These are phyloP conservation scores for Urosaurus nigricauda DNA, from an alignment of 2,797 vertebrate species.

Conservation along the genomic window DNA sequence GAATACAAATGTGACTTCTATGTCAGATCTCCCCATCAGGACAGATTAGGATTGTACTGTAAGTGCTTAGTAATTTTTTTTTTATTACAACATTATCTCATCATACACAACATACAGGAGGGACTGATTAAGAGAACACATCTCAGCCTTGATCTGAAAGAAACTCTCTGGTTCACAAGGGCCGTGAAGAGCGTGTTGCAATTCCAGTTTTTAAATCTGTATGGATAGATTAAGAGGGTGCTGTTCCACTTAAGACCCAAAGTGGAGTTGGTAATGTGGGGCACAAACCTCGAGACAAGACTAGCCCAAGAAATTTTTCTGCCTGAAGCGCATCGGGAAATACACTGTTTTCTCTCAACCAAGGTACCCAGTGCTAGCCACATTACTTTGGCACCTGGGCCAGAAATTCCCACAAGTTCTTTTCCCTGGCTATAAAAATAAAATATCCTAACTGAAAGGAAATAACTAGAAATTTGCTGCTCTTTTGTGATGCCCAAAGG, in stretches of 20 bases:
- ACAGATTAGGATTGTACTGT: neutral
- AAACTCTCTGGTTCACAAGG: neutral
- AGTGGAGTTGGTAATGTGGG: accelerated
- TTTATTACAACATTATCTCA: constrained; percentile 18
- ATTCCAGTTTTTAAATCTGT: constrained; percentile 10
- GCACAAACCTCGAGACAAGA: neutral
- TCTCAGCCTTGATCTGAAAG: neutral
- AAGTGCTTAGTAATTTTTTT: neutral
- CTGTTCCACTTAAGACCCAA: constrained; percentile 16
- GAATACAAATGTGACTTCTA: neutral
- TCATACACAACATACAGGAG: neutral
- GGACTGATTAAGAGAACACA: neutral
- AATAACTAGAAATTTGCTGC: too few species aligned
- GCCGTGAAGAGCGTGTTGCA: neutral
- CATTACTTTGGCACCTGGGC: too few species aligned
- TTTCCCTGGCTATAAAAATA: too few species aligned
- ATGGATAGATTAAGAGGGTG: neutral
- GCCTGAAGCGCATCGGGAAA: too few species aligned
- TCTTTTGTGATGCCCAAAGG: too few species aligned
- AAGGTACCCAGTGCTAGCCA: too few species aligned
- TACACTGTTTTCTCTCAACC: too few species aligned
- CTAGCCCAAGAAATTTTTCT: too few species aligned
- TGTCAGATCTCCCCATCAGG: neutral
- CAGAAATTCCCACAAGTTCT: too few species aligned
- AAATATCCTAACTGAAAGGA: too few species aligned